A percentile compares a stretch with the other conserved stretches of the same genome.
These are phyloP conservation scores for Andrena fulva DNA, from an alignment of 2,888 invertebrate species.

Conservation along the genomic window DNA sequence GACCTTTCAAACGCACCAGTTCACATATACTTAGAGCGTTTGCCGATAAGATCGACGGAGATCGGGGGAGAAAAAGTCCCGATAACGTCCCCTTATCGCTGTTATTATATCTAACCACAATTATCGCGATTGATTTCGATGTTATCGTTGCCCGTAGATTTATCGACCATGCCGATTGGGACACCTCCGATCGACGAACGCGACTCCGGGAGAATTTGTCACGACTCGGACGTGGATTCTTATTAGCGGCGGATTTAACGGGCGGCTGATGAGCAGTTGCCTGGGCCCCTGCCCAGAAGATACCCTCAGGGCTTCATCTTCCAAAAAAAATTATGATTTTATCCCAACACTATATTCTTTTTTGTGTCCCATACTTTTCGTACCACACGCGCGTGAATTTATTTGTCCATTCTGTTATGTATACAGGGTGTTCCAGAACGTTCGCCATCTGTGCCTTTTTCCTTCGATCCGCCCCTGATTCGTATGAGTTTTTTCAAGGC, in stretches of 20 bases:
- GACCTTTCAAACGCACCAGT: constrained; percentile 70
- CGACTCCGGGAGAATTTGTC: not conserved
- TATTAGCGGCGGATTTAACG: not conserved
- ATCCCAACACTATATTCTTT: too few relatives aligned
- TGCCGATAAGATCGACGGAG: constrained; percentile 31
- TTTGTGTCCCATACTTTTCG: too few relatives aligned
- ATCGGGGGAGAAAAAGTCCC: not conserved
- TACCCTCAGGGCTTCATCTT: too few relatives aligned
- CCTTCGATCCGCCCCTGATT: too few relatives aligned
- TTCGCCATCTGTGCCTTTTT: too few relatives aligned
- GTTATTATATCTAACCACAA: constrained; percentile 15
- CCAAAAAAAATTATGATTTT: too few relatives aligned
- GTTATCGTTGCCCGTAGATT: constrained; percentile 28
- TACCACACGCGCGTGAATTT: too few relatives aligned
- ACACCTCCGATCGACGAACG: not conserved
- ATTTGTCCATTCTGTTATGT: too few relatives aligned
- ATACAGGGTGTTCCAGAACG: too few relatives aligned
- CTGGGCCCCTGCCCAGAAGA: too few relatives aligned
- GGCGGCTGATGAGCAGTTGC: too few relatives aligned
- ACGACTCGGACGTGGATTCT: not conserved
- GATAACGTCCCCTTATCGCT: constrained; percentile 33
- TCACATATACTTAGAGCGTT: constrained; percentile 11
- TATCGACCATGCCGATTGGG: not conserved
- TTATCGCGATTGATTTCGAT: constrained; percentile 40
- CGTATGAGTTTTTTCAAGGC: too few relatives aligned